Evolutionary conservation across 2,797 vertebrate genomes (phyloP).

Genomic region (Gallirallus australis): DNA sequence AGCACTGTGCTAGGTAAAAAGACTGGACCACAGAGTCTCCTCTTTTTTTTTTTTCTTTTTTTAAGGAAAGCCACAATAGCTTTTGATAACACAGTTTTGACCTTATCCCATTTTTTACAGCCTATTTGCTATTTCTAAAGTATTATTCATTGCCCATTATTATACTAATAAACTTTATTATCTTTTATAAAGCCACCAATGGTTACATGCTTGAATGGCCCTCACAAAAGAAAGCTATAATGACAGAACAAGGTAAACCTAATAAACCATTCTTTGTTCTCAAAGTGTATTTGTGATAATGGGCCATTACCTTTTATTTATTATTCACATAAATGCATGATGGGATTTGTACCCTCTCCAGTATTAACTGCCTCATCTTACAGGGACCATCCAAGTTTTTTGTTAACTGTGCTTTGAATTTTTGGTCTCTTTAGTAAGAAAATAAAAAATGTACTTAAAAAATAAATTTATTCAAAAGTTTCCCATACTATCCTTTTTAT

Average conservation of each 20-base stretch:
- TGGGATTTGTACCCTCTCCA: neutral
- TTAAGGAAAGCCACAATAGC: neutral
- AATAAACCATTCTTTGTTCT: constrained; percentile 76
- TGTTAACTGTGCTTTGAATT: neutral
- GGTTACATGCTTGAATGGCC: constrained; percentile 63
- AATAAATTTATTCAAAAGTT: neutral
- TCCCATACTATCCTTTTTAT: neutral
- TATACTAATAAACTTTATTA: constrained; percentile 76
- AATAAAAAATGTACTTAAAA: neutral
- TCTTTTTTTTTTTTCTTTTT: constrained; percentile 9
- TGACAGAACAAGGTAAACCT: constrained; percentile 71
- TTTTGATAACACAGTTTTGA: constrained; percentile 43
- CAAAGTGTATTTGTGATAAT: constrained; percentile 47
- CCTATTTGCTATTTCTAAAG: constrained; percentile 45
- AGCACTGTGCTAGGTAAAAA: neutral
- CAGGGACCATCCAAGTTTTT: neutral
- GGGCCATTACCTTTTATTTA: constrained; percentile 74
- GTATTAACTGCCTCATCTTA: neutral
- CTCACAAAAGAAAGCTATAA: constrained; percentile 53
- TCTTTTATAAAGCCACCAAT: constrained; percentile 55
- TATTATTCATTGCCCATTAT: constrained; percentile 64
- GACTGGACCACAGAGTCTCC: neutral
- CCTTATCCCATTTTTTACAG: constrained; percentile 37
- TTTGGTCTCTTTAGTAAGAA: neutral
- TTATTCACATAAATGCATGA: constrained; percentile 59